Percentiles rank a stretch among this genome's conserved stretches.
Evolutionary conservation across 2,888 invertebrate genomes (phyloP).

Genomic region (Poecilus cupreus): DNA sequence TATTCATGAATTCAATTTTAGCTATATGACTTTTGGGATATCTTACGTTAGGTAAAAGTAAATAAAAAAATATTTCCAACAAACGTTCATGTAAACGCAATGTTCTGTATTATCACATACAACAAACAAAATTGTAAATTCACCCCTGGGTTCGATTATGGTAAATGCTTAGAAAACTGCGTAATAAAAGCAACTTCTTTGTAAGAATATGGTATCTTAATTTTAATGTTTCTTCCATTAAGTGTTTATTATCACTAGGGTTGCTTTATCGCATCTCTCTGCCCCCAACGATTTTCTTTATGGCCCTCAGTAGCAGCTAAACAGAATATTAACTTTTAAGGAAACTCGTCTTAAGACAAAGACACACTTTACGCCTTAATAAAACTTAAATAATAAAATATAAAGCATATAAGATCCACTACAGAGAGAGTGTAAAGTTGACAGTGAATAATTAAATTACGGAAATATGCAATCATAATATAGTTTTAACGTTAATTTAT

Average conservation of each 20-base stretch:
- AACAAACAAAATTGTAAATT: background rate
- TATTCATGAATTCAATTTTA: too few species aligned
- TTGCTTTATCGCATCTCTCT: slow-evolving; percentile 1
- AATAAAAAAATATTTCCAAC: too few species aligned
- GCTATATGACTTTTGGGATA: too few species aligned
- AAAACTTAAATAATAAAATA: background rate
- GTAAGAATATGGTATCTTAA: slow-evolving; percentile 29
- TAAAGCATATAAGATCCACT: too few species aligned
- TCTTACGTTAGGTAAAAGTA: too few species aligned
- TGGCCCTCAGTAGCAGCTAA: slow-evolving; percentile 15
- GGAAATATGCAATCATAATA: too few species aligned
- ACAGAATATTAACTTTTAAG: slow-evolving; percentile 28
- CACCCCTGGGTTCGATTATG: background rate
- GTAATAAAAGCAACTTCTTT: slow-evolving; percentile 18
- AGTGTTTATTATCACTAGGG: slow-evolving; percentile 23
- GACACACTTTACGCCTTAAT: background rate
- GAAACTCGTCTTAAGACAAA: background rate
- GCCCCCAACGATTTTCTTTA: slow-evolving; percentile 7
- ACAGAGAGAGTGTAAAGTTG: too few species aligned
- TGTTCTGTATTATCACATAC: too few species aligned
- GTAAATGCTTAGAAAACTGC: background rate
- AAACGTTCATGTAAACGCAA: too few species aligned
- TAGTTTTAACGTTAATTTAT: too few species aligned
- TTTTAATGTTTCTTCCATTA: slow-evolving; percentile 31
- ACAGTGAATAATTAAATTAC: too few species aligned